phyloP scores from a whole-genome alignment of 2,113 vertebrate genomes.

The Ciconia stormi region DNA sequence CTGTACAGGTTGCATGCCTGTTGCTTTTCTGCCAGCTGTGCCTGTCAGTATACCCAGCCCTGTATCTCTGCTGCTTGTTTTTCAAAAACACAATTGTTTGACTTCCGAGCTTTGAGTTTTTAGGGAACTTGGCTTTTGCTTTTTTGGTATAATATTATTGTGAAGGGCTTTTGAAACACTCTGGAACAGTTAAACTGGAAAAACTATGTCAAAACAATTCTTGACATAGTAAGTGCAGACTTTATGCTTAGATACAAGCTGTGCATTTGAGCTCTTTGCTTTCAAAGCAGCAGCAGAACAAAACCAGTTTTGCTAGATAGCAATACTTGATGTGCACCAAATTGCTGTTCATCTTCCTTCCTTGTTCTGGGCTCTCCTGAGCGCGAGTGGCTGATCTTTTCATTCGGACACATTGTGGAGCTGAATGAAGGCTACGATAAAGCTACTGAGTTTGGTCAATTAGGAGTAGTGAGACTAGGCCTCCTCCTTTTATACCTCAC shows the following conservation, averaged over 20 bases:
- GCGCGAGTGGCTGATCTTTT: neutral
- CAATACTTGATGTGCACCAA: neutral
- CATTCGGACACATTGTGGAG: neutral
- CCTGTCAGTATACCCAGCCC: accelerated
- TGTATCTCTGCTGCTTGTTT: neutral
- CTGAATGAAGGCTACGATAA: neutral
- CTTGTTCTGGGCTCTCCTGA: neutral
- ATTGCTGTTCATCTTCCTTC: neutral
- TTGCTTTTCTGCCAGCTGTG: neutral
- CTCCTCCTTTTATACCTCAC: neutral
- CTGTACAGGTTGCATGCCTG: too few relatives aligned
- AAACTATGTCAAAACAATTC: neutral
- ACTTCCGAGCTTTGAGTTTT: neutral
- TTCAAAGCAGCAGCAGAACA: neutral
- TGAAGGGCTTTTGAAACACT: neutral
- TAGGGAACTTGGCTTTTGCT: neutral
- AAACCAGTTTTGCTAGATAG: neutral
- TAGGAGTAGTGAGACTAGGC: neutral
- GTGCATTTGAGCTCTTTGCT: neutral
- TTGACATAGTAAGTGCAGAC: neutral
- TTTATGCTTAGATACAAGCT: neutral
- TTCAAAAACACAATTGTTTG: neutral
- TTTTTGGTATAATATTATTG: neutral
- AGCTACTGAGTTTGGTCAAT: neutral
- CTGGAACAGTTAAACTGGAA: neutral